Evolutionary conservation across 2,113 vertebrate species (phyloP), one percentile per base, ranked within the genome.

Genomic region (Promerops cafer): DNA sequence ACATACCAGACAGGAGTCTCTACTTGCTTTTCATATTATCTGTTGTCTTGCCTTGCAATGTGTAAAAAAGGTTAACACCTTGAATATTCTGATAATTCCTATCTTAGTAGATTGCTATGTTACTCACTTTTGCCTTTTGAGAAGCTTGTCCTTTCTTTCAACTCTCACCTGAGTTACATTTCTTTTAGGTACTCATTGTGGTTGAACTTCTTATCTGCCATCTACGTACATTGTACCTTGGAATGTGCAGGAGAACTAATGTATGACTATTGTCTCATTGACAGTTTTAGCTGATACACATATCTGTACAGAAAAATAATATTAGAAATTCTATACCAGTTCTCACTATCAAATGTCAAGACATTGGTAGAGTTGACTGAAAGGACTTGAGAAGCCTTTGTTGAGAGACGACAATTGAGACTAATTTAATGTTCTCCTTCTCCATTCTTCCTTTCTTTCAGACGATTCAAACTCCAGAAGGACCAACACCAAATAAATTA

Each of bases 401-500:
- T 68, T 83, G 53, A 68, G 56, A 83, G 23, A 83, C 22, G n/a
- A 47, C 18, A 52, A 8, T 78, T 74, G 49, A 59, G 26, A 53
- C 53, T 92, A 49, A 88, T 87, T 84, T 98, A 95, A 97, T 53
- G 52, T 87, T 90, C 23, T 96, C 92, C 47, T 95, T 83, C 84
- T 96, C 91, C 24, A 94, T 89, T 80, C 57, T 72, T 89, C 70
- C 44, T 77, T 96, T 97, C 89, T 98, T 98, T 88, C 97, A 98
- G 98, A 98, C 87, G 74, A 96, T 98, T 97, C 98, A 98, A 98
- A 98, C 98, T 98, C 97, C 98, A 98, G 98, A 98, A 98, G 98
- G 98, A 98, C 98, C 98, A 98, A 98, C 98, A 98, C 98, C 98
- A 98, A 98, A 98, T 98, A 99, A 99, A 99, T 99, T 99, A 99